Evolutionary conservation across 2,797 vertebrate genomes (phyloP).

Genomic region (Alcedo quadribrachys): DNA sequence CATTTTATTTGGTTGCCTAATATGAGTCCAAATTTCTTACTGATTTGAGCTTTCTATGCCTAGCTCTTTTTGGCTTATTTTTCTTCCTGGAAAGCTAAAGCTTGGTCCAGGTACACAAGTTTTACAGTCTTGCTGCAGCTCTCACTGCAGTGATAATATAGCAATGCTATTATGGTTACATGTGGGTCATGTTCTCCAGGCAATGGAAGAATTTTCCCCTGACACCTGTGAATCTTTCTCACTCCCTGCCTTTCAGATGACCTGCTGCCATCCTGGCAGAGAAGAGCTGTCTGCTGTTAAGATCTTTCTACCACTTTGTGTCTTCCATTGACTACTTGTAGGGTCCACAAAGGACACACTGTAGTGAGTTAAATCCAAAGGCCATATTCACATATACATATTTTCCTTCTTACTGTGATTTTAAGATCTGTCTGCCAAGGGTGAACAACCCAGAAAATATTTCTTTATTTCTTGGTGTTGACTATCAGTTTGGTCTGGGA

Average conservation of each 20-base stretch:
- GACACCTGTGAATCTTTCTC: background rate
- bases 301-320: background rate
- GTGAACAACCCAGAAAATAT: background rate
- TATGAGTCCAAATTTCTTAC: background rate
- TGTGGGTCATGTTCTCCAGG: background rate
- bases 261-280: background rate
- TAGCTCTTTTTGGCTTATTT: background rate
- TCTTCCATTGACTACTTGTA: background rate
- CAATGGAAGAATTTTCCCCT: background rate
- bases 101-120: background rate
- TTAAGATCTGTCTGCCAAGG: background rate
- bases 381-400: fast-evolving
- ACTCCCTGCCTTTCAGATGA: background rate
- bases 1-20: constrained; percentile 6
- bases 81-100: constrained; percentile 5
- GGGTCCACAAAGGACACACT: background rate
- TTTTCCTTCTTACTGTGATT: background rate
- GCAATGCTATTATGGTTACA: background rate
- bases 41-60: background rate
- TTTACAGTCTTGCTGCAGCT: background rate
- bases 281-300: background rate
- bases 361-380: background rate
- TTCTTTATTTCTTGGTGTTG: background rate
- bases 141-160: background rate
- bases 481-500: background rate